Base-by-base conservation (phyloP, 2,113 vertebrate genomes). In the Carlito syrichta region DNA sequence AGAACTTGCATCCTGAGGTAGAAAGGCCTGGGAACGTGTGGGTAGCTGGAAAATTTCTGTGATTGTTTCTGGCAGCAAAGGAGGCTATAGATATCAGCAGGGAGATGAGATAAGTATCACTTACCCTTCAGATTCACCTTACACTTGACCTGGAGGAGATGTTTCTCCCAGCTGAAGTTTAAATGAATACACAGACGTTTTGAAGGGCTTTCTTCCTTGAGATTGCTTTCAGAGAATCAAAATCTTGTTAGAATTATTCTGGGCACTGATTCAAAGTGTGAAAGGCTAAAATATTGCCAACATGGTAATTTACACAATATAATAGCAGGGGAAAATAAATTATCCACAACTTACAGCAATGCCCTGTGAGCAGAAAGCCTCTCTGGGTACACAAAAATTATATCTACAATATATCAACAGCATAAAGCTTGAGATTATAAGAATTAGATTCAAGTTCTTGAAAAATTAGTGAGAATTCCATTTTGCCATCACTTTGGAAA, bases 261-360 rank as follows among this genome's bases (percentile, higher is more conserved):
- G 96, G 97, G 97, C 97, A 96, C 88, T 86, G 97, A 97, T 94
- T 97, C 97, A 98, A 97, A 97, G 77, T 95, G 73, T 94, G 94
- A 97, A 97, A 96, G 92, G 94, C 97, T 97, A 96, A 97, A 97
- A 96, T 98, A 97, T 97, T 97, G 97, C 97, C 95, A 97, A 97
- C 97, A 96, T 89, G 88, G 81, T 97, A 97, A 97, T 97, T 98
- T 97, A 97, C 96, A 97, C 95, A 97, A 96, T 97, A 96, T 98
- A 97, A 96, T 97, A 97, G 94, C 79, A 91, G 20, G 43, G 69
- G 92, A 97, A 98, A 96, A 98, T 97, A 97, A 97, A 97, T 97
- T 97, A 98, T 95, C 95, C 56, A 93, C 90, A 95, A 92, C 92
- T 97, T 97, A 96, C 81, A 96, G 93, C 95, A 95, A 87, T 96